phyloP scores from a whole-genome alignment of 2,797 vertebrate genomes.

The Menidia menidia region DNA sequence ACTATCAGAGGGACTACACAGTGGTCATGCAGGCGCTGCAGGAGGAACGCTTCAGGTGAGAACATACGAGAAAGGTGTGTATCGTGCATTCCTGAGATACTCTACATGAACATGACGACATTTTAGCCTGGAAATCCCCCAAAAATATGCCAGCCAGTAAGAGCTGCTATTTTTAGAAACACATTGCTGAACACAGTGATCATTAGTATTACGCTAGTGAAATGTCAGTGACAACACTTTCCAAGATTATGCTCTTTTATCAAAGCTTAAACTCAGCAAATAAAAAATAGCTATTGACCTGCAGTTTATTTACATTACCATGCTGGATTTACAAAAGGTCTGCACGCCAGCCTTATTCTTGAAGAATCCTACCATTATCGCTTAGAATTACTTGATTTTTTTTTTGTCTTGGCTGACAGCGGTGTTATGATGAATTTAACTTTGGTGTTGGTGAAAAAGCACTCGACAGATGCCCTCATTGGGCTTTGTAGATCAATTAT shows the following conservation, averaged over 20 bases:
- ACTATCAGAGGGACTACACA: slow-evolving; percentile 93
- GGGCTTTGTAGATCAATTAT: neutral
- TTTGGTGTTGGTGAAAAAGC: slow-evolving; percentile 1
- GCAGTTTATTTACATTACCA: slow-evolving; percentile 2
- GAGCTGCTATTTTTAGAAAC: slow-evolving; percentile 20
- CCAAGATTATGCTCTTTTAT: slow-evolving; percentile 22
- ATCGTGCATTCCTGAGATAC: neutral
- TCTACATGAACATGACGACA: neutral
- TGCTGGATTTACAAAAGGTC: neutral
- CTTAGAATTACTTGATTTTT: neutral
- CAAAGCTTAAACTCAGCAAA: slow-evolving; percentile 19
- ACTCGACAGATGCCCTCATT: slow-evolving; percentile 16
- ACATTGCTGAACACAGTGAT: neutral
- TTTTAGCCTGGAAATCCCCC: slow-evolving; percentile 15
- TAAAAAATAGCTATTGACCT: slow-evolving; percentile 38
- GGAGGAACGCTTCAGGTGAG: slow-evolving; percentile 95
- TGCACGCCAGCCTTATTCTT: neutral
- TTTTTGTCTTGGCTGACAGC: neutral
- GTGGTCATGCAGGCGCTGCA: slow-evolving; percentile 93
- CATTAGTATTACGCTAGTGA: neutral
- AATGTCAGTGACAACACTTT: neutral
- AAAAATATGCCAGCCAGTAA: slow-evolving; percentile 14
- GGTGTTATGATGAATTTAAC: neutral
- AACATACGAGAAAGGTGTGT: neutral
- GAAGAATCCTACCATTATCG: neutral